Base-by-base conservation (phyloP, 2,113 vertebrate species). In the Chinchilla lanigera region DNA sequence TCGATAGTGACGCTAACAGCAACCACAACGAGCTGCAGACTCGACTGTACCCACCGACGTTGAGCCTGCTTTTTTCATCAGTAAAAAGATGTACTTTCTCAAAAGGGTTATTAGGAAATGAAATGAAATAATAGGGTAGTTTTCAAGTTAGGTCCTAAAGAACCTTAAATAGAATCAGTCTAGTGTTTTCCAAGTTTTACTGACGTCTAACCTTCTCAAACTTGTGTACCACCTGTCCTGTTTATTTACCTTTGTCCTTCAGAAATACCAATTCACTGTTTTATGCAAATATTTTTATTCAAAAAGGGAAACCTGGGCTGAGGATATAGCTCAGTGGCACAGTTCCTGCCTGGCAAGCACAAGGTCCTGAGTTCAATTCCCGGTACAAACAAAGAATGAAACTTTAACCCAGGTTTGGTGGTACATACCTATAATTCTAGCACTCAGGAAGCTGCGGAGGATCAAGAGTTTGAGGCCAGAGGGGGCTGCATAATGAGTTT, bases 221-320 rank as follows among this genome's bases (percentile, higher is more conserved):
- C 30, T 71, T 71, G 61, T 50, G 30, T 20, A 78, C 38, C 41
- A 60, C 47, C 9, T 94, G 19, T 87, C 82, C 13, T 61, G 77
- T 61, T 84, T 56, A 86, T 63, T 88, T 69, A 75, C 67, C 82
- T 16, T 92, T 90, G 44, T 86, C 52, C 8, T 69, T 88, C 78
- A 85, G 63, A 96, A 81, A 52, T 85, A 44, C 30, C 63, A 96
- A 94, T 6, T 82, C 22, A 73, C 19, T 30, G 85, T 94, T 90
- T 89, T 52, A 82, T 63, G 35, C 17, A 94, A 89, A 54, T 65
- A 69, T 44, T 91, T 75, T 75, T 92, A 86, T 77, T 93, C 6
- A 93, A 89, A 88, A 69, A 67, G 63, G 63, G 33, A 65, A 65
- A 65, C 63, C 19, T 58, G 56, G 56, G 56, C 56, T 17, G 19